Base-by-base conservation (phyloP, 1,140 invertebrate genomes). In the Branchinecta lindahli region DNA sequence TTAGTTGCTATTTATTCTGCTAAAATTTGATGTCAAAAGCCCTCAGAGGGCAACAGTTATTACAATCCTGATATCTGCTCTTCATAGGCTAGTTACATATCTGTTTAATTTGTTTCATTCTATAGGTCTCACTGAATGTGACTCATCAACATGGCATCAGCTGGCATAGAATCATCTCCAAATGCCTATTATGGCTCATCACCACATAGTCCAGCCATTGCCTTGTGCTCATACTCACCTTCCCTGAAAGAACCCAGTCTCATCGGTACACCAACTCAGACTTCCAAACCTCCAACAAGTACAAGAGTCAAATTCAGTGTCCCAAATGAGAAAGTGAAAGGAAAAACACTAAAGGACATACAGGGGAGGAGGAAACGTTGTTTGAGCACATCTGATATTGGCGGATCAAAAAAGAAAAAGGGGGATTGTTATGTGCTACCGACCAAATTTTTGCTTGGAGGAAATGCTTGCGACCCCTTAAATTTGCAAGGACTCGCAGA, bases 381-480 rank as follows among this genome's bases (percentile, higher is more conserved):
- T 61, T 12, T 61, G 12, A 61, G 52, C 18, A 61, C 52, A 3
- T 61, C 52, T 61, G 52, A 61, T 15, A 20, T 61, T 61, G 12
- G 18, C 6, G 52, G 12, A 15, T 12, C 18, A 61, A 61, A 61
- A 61, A 12, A 20, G 18, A 61, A 61, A 61, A 61, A 61, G 18
- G 18, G 52, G 20, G 70, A 71, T 12, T 67, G 68, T 8, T 73
- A 71, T 66, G 87, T 91, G 72, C 85, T 91, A 46, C 92, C 93
- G 0, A 94, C 91, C 4, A 95, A 95, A 79, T 96, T 97, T 81
- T 81, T 97, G 8, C 82, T 96, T 2, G 94, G 94, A 68, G 94
- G 94, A 20, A 96, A 94, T 77, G 96, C 96, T 73, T 88, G 87
- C 73, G 94, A 98, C 82, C 94, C 94, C 0, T 79, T 98, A 10